Percentiles rank a stretch among this genome's conserved stretches.
Conservation (phyloP, 2,113 vertebrate species). For the Cheirogaleus medius region DNA sequence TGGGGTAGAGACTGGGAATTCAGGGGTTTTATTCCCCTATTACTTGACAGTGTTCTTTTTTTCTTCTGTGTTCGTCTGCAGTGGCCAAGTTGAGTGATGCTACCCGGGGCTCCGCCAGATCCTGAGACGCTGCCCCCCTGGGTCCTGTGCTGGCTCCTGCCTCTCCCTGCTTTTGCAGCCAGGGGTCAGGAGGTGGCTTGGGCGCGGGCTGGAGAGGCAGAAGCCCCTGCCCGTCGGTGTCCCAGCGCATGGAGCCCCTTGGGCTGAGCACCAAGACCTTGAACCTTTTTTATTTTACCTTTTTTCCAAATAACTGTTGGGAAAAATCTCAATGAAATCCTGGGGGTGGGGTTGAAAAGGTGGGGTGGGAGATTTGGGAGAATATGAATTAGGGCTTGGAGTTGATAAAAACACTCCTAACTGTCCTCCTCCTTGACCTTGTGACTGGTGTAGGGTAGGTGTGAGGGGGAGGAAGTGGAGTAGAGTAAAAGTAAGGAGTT, state of each 20-base stretch:
- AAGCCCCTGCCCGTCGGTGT: slow-evolving; percentile 73
- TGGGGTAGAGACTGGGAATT: slow-evolving; percentile 44
- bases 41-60: slow-evolving; percentile 76
- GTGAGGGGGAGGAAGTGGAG: neutral
- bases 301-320: slow-evolving; percentile 70
- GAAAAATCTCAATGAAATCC: slow-evolving; percentile 62
- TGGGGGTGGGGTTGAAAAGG: slow-evolving; percentile 41
- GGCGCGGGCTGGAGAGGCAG: slow-evolving; percentile 75
- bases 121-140: slow-evolving; percentile 74
- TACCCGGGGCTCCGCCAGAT: slow-evolving; percentile 79
- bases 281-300: slow-evolving; percentile 67
- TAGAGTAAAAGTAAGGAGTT: neutral
- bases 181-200: slow-evolving; percentile 75
- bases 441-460: neutral
- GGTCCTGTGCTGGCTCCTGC: slow-evolving; percentile 77
- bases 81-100: slow-evolving; percentile 81
- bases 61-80: slow-evolving; percentile 78
- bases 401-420: slow-evolving; percentile 19
- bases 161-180: slow-evolving; percentile 73
- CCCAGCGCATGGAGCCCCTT: slow-evolving; percentile 77
- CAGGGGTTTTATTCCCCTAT: slow-evolving; percentile 27
- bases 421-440: neutral
- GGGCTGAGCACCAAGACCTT: slow-evolving; percentile 78
- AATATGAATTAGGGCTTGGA: neutral
- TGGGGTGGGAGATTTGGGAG: slow-evolving; percentile 17